phyloP scores from a whole-genome alignment of 2,888 invertebrate genomes.

The Lathronympha strigana region DNA sequence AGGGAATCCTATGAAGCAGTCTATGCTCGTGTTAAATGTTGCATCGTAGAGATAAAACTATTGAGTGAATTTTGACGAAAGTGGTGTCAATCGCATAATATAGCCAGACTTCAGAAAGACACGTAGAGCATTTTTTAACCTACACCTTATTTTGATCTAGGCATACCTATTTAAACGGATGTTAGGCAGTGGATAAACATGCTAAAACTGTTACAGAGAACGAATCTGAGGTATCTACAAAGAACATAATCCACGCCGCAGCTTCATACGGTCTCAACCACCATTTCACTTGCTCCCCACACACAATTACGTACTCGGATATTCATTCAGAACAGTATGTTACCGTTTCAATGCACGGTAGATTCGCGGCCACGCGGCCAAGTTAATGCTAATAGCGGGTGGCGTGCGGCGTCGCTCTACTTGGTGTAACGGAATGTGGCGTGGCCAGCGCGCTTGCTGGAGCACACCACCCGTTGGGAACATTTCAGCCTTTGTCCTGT shows the following conservation, averaged over 20 bases:
- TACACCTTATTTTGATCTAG: no score
- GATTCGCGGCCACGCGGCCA: constrained; percentile 48
- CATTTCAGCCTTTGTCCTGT: not conserved
- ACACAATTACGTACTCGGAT: constrained; percentile 14
- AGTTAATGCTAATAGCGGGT: constrained; percentile 53
- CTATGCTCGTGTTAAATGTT: no score
- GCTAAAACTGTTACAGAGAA: no score
- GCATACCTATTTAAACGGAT: no score
- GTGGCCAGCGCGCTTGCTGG: constrained; percentile 49
- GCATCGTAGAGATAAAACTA: no score
- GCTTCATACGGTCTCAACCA: not conserved
- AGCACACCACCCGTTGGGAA: not conserved
- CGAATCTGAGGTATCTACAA: no score
- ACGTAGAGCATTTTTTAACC: no score
- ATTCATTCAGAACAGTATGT: constrained; percentile 28
- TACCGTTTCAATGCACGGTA: constrained; percentile 37
- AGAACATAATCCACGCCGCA: not conserved
- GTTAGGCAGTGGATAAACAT: no score
- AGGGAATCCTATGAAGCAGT: no score
- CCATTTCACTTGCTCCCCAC: not conserved
- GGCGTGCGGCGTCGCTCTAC: constrained; percentile 72
- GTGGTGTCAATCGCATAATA: no score
- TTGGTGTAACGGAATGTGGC: constrained; percentile 67
- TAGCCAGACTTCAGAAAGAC: no score
- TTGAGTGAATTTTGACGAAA: no score